Conservation (phyloP, 2,113 vertebrate species). For the Sterrhoptilus dennistouni region DNA sequence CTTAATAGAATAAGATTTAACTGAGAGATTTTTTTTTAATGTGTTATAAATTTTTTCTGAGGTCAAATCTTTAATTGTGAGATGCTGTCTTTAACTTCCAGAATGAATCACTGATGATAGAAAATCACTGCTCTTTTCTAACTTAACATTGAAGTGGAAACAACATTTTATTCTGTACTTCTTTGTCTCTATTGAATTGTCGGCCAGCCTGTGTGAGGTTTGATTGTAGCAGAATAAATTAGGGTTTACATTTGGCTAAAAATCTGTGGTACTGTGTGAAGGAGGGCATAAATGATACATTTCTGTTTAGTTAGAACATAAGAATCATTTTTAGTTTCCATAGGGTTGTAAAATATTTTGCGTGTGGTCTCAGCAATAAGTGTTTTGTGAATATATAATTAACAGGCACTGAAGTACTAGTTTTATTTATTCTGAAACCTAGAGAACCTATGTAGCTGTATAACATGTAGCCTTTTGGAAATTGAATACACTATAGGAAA, state of each 20-base stretch:
- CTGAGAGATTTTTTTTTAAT: not conserved
- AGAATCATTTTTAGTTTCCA: not conserved
- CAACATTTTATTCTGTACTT: not conserved
- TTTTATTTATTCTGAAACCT: not conserved
- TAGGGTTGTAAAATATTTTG: not conserved
- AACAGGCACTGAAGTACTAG: not conserved
- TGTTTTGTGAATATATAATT: not conserved
- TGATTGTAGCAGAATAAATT: not conserved
- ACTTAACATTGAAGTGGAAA: not conserved
- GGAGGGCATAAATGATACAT: not conserved
- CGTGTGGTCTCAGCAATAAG: not conserved
- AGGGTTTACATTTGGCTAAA: not conserved
- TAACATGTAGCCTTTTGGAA: not conserved
- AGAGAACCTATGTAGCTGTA: not conserved
- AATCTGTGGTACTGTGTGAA: not conserved
- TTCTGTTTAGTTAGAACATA: not conserved
- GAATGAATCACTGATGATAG: not conserved
- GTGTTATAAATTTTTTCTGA: not conserved
- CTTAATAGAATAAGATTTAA: not conserved
- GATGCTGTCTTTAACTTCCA: not conserved
- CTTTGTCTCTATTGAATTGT: not conserved
- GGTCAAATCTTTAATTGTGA: not conserved
- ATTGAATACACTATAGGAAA: not conserved
- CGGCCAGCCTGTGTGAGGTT: not conserved
- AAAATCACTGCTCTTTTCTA: not conserved